Evolutionary conservation across 2,888 invertebrate species (phyloP).

Genomic region (Chesias legatella): DNA sequence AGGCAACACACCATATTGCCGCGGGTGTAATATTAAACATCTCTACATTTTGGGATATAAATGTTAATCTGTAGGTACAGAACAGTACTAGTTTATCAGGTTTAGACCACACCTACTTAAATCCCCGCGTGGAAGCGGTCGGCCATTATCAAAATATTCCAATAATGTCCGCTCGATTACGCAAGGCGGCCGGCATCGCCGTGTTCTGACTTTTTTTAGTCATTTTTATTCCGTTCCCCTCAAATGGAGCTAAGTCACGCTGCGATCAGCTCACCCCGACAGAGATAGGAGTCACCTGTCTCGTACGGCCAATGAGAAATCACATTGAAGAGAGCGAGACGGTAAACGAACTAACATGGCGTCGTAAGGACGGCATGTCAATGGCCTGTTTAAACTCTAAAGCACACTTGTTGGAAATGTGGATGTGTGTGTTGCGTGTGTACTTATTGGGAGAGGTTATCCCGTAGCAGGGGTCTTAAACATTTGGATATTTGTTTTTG

Average conservation of each 20-base stretch:
- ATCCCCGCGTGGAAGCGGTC: constrained; percentile 21
- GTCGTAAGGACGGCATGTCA: constrained; percentile 52
- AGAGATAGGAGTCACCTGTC: constrained; percentile 48
- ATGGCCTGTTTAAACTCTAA: constrained; percentile 55
- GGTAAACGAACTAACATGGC: constrained; percentile 66
- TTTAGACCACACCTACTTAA: constrained; percentile 21
- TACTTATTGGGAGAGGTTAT: constrained; percentile 52
- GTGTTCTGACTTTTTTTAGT: constrained; percentile 47
- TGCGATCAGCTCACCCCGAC: constrained; percentile 49
- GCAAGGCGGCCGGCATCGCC: constrained; percentile 38
- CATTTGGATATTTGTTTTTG: too few species aligned
- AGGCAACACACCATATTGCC: too few species aligned
- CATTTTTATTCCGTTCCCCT: constrained; percentile 65
- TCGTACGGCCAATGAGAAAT: constrained; percentile 33
- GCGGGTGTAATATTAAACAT: too few species aligned
- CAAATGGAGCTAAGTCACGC: constrained; percentile 62
- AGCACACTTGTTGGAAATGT: constrained; percentile 39
- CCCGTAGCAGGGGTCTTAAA: constrained; percentile 43
- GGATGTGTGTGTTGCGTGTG: constrained; percentile 51
- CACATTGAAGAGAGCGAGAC: constrained; percentile 46
- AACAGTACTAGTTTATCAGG: constrained; percentile 5
- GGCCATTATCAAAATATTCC: constrained; percentile 42
- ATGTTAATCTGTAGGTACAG: background rate
- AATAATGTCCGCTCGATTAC: constrained; percentile 38
- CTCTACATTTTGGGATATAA: too few species aligned